Percentiles rank a stretch among this genome's conserved stretches.
phyloP scores from a whole-genome alignment of 2,113 vertebrate species.

The Microtus richardsoni region DNA sequence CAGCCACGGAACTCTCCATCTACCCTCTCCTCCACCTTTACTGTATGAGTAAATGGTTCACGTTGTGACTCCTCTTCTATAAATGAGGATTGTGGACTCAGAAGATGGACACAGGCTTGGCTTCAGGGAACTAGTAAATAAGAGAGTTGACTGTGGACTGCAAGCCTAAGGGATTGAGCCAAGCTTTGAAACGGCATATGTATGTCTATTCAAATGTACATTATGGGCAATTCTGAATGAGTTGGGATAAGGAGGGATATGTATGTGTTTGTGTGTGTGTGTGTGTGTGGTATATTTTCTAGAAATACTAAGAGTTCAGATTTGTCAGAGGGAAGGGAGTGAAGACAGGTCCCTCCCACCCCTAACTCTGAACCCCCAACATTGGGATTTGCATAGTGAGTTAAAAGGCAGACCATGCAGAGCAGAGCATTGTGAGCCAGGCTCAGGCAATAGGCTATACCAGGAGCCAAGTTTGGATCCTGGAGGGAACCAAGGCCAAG shows the following conservation, averaged over 20 bases:
- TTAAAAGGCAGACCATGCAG: not conserved
- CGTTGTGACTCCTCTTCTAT: not conserved
- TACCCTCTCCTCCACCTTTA: not conserved
- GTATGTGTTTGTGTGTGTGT: not conserved
- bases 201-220: accelerated
- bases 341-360: not conserved
- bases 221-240: not conserved
- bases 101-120: not conserved
- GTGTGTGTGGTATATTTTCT: not conserved
- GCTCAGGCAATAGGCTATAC: accelerated
- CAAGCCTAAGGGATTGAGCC: no score
- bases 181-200: accelerated
- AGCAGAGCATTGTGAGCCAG: accelerated
- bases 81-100: not conserved
- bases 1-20: not conserved
- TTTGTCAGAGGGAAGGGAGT: not conserved
- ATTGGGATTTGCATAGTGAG: not conserved
- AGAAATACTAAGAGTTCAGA: not conserved
- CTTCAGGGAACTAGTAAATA: not conserved
- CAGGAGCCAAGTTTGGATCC: not conserved
- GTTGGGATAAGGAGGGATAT: accelerated
- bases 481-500: not conserved
- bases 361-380: not conserved
- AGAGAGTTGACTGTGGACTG: not conserved
- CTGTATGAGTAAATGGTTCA: not conserved